Evolutionary conservation across 2,797 vertebrate species (phyloP), one percentile per base, ranked within the genome.

Genomic region (Phoxinus dragarum): DNA sequence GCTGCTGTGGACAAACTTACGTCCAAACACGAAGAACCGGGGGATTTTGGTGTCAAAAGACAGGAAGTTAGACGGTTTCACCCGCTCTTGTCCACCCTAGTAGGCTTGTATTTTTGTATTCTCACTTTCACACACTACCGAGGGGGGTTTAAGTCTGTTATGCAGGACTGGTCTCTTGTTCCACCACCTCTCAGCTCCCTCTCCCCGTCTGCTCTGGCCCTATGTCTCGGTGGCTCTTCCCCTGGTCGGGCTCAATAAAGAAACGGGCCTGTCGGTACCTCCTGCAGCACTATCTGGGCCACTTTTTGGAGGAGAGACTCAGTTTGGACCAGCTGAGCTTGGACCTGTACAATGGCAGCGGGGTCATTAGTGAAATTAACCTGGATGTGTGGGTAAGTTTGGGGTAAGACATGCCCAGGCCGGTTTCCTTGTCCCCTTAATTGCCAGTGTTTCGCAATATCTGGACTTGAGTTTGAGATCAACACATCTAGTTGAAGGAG

Each of bases 241-340:
- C n/a, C 89, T 98, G 97, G 97, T 97, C 97, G 16, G 97, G 97
- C 95, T 98, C 97, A 81, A 97, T 98, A 93, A 98, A 98, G 94
- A 97, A 97, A 93, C 95, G 97, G 92, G 97, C 97, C 93, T 98
- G 97, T 95, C 96, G 97, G 89, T 98, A 98, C 92, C 95, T 98
- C 84, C 91, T 98, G 82, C 97, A 98, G 87, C 97, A 97, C 90
- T 98, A 98, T 94, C 95, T 98, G 92, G 97, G 97, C 23, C 97
- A 97, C 94, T 98, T 97, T 93, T 87, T 98, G 89, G 96, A 98
- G 91, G 97, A 98, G 85, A 92, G 97, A 81, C 95, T 98, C 90
- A 97, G 97, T 90, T 91, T 98, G 91, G 97, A 98, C 86, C 97
- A 98, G 93, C 95, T 98, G 88, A 97, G 97, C 87, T 93, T 98